These are phyloP conservation scores for Hirudinaria manillensis DNA, from an alignment of 2,888 invertebrate species.

Conservation along the genomic window DNA sequence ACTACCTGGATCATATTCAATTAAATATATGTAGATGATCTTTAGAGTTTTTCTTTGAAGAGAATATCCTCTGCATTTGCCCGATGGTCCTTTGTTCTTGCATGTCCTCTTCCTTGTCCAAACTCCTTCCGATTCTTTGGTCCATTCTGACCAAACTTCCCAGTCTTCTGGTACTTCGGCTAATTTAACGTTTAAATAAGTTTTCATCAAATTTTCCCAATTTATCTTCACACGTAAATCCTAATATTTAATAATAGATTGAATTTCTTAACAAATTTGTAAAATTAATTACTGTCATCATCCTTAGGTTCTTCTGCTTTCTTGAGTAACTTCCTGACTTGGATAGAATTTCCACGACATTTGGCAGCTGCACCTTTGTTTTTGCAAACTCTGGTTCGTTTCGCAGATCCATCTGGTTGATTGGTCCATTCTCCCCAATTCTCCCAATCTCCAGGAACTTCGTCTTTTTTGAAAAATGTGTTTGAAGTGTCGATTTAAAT, in stretches of 20 bases:
- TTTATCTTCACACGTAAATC: background rate
- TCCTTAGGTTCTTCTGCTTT: background rate
- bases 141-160: background rate
- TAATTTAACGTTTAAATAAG: background rate
- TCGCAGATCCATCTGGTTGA: background rate
- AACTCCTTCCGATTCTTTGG: background rate
- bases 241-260: too few species aligned
- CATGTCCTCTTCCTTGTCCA: constrained; percentile 15
- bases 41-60: background rate
- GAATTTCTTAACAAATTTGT: background rate
- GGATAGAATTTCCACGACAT: constrained; percentile 12
- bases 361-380: background rate
- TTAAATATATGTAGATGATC: background rate
- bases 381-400: constrained; percentile 12
- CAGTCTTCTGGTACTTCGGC: constrained; percentile 21
- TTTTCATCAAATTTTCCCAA: background rate
- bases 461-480: background rate
- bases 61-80: constrained; percentile 11
- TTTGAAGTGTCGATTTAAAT: too few species aligned
- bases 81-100: background rate
- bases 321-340: background rate
- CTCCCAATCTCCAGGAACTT: constrained; percentile 7
- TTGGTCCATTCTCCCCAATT: constrained; percentile 6
- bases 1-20: too few species aligned
- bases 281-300: background rate